Conservation (phyloP, 2,797 vertebrate genomes). For the Muscicapa striata region DNA sequence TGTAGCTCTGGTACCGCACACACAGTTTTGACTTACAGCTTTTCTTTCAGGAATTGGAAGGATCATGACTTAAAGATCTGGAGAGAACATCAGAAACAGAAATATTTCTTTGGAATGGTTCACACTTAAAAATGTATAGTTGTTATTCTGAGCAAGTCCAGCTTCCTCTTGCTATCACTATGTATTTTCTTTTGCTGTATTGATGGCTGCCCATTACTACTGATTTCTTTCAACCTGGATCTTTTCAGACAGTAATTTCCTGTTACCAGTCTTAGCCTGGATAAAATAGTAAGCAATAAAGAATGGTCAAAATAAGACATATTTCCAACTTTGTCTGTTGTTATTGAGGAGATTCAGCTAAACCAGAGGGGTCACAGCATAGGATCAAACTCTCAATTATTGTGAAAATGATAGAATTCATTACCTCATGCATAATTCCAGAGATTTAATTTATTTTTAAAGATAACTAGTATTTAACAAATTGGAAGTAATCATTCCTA, state of each 20-base stretch:
- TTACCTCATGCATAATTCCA: not conserved
- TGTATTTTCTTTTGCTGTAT: not conserved
- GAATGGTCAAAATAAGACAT: not conserved
- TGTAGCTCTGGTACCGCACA: not conserved
- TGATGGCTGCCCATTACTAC: not conserved
- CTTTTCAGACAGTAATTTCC: not conserved
- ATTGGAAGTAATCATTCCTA: not conserved
- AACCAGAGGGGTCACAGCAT: not conserved
- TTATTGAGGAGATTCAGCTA: not conserved
- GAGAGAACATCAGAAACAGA: not conserved
- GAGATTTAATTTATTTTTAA: not conserved
- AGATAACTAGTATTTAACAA: not conserved
- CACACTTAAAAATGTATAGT: accelerated
- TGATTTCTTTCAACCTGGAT: not conserved
- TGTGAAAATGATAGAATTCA: not conserved
- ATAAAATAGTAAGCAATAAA: not conserved
- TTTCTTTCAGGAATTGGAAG: not conserved
- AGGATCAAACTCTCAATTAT: not conserved
- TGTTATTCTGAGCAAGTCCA: not conserved
- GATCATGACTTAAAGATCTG: not conserved
- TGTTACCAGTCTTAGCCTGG: not conserved
- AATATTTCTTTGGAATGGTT: not conserved
- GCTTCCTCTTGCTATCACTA: not conserved
- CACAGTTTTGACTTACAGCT: not conserved
- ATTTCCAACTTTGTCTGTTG: not conserved